A percentile compares a stretch with the other conserved stretches of the same genome.
Evolutionary conservation across 2,797 vertebrate species (phyloP).

Genomic region (Alfaro cultratus): DNA sequence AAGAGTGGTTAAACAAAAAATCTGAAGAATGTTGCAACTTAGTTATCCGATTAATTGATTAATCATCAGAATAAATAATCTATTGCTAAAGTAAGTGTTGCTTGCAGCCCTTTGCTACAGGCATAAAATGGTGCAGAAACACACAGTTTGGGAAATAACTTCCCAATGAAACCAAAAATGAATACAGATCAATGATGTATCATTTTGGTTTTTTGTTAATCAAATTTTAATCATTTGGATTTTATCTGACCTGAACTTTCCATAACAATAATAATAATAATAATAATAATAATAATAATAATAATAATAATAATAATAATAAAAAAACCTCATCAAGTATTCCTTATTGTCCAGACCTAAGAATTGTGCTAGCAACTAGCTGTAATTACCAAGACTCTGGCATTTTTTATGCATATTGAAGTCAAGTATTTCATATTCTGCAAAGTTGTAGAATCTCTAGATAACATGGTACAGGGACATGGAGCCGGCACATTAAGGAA

Average conservation of each 20-base stretch:
- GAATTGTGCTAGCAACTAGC: background rate
- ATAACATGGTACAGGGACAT: background rate
- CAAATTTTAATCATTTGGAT: background rate
- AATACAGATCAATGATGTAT: background rate
- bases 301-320: too few species aligned
- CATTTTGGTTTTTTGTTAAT: background rate
- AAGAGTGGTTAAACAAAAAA: too few species aligned
- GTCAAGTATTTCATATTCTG: background rate
- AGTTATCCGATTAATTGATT: too few species aligned
- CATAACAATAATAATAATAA: background rate
- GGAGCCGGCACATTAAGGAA: conserved; percentile 23
- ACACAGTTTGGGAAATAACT: background rate
- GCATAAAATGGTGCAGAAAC: background rate
- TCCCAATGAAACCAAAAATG: background rate
- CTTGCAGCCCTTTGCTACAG: too few species aligned
- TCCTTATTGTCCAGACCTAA: background rate
- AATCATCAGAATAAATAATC: too few species aligned
- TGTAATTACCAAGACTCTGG: background rate
- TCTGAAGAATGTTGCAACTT: too few species aligned
- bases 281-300: too few species aligned
- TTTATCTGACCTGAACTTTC: background rate
- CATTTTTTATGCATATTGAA: background rate
- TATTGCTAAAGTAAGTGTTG: too few species aligned
- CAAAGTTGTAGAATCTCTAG: background rate
- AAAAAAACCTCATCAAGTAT: background rate